phyloP scores from a whole-genome alignment of 2,888 invertebrate genomes.

The Coremacera marginata region DNA sequence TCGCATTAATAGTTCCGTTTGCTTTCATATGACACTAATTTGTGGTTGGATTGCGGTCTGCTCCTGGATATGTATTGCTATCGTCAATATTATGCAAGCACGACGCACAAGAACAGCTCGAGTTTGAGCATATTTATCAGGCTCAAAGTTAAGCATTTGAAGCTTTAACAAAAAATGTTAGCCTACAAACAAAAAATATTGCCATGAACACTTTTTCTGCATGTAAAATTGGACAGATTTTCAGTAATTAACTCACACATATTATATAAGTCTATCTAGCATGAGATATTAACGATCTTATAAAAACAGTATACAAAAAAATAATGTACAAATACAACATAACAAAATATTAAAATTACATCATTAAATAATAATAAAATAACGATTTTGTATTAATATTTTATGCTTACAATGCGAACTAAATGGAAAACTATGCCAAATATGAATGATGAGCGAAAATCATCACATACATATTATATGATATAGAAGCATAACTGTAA shows the following conservation, averaged over 20 bases:
- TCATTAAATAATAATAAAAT: too few species aligned
- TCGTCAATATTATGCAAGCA: conserved; percentile 73
- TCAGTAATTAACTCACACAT: background rate
- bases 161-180: too few species aligned
- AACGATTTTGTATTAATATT: too few species aligned
- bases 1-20: conserved; percentile 79
- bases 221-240: background rate
- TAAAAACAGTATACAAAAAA: background rate
- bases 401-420: too few species aligned
- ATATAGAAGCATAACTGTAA: too few species aligned
- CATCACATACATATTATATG: too few species aligned
- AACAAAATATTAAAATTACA: too few species aligned
- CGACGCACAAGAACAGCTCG: conserved; percentile 61
- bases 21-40: conserved; percentile 76
- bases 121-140: conserved; percentile 51
- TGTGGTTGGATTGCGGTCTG: conserved; percentile 75
- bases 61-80: conserved; percentile 72
- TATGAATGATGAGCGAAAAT: too few species aligned
- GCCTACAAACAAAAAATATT: background rate
- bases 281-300: background rate
- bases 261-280: background rate
- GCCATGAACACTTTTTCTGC: background rate
- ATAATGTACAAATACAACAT: too few species aligned
- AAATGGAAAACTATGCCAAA: too few species aligned
- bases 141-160: too few species aligned